Conservation (phyloP, 2,113 vertebrate genomes). For the Proteles cristata region DNA sequence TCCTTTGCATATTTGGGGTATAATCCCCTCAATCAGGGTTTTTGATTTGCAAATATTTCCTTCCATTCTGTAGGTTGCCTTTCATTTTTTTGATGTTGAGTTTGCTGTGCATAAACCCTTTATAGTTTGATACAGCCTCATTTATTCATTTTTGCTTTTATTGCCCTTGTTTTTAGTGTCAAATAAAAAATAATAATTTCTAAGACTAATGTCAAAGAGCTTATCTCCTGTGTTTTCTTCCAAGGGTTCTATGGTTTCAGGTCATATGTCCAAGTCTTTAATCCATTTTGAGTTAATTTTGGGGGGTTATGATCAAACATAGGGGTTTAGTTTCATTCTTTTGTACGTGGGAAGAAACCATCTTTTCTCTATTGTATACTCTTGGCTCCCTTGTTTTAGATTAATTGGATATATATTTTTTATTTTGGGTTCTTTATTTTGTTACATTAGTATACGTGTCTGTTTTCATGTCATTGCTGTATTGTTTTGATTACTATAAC, state of each 20-base stretch:
- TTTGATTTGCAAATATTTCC: background rate
- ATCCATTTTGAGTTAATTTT: background rate
- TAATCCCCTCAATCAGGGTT: background rate
- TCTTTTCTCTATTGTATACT: background rate
- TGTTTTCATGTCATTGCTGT: background rate
- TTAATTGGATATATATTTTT: background rate
- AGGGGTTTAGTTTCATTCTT: background rate
- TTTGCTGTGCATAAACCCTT: background rate
- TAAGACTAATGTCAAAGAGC: background rate
- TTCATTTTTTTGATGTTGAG: background rate
- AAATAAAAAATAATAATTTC: background rate
- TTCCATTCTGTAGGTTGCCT: background rate
- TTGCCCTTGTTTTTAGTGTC: background rate
- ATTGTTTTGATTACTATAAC: background rate
- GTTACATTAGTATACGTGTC: background rate
- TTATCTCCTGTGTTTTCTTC: background rate
- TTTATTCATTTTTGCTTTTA: background rate
- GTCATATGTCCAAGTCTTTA: background rate
- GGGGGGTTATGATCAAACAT: background rate
- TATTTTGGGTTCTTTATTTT: background rate
- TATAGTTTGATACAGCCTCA: background rate
- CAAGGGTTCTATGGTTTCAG: background rate
- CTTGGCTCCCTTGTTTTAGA: background rate
- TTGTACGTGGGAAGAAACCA: background rate
- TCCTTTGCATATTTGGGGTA: background rate